These are phyloP conservation scores for Melitaea cinxia DNA, from an alignment of 1,140 invertebrate genomes.

Conservation along the genomic window DNA sequence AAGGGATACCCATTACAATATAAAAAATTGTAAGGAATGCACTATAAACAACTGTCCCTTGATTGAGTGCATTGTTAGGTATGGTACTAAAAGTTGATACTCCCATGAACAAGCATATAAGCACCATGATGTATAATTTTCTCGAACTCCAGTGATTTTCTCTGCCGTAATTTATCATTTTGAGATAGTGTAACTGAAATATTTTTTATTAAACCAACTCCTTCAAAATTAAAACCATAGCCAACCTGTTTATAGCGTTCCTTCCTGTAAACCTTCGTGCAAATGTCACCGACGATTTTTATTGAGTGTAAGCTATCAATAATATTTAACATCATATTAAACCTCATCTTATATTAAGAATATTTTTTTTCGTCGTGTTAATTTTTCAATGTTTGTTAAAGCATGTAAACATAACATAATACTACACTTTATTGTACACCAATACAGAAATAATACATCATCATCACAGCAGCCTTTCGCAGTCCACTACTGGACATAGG, in stretches of 20 bases:
- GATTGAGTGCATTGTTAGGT: slow-evolving; percentile 42
- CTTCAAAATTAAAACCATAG: background rate
- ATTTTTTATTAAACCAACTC: background rate
- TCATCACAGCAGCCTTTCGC: no score
- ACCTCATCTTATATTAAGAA: no score
- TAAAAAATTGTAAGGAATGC: slow-evolving; percentile 41
- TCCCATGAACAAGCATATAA: slow-evolving; percentile 41
- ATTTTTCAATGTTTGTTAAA: no score
- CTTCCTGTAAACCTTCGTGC: background rate
- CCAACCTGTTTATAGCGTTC: slow-evolving; percentile 21
- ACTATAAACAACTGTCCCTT: slow-evolving; percentile 50
- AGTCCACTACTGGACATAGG: no score
- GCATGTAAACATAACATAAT: no score
- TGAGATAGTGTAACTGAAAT: background rate
- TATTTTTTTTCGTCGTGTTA: no score
- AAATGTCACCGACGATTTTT: no score
- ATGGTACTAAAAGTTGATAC: slow-evolving; percentile 44
- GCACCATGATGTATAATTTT: slow-evolving; percentile 34
- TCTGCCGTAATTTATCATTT: slow-evolving; percentile 5
- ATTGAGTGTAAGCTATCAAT: no score
- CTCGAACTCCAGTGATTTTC: slow-evolving; percentile 23
- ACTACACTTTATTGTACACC: no score
- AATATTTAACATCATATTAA: no score
- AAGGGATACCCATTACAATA: slow-evolving; percentile 79
- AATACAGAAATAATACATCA: no score